A percentile compares a stretch with the other conserved stretches of the same genome.
Evolutionary conservation across 2,797 vertebrate species (phyloP).

Genomic region (Poecilia gillii): DNA sequence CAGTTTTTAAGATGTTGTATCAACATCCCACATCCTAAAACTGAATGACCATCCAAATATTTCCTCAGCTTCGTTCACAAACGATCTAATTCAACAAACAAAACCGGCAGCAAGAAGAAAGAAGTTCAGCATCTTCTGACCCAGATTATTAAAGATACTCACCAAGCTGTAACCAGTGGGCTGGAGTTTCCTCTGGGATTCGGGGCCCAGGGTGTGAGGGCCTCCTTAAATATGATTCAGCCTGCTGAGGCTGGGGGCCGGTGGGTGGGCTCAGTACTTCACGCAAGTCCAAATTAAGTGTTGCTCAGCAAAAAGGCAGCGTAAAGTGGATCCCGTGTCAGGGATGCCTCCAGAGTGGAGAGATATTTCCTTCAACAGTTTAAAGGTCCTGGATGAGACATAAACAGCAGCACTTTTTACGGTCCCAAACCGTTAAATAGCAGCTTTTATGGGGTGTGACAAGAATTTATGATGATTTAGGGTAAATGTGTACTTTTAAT

Average conservation of each 20-base stretch:
- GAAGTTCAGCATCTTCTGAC: conserved; percentile 12
- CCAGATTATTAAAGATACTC: conserved; percentile 59
- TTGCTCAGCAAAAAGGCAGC: conserved; percentile 70
- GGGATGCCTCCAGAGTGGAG: conserved; percentile 64
- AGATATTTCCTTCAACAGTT: conserved; percentile 51
- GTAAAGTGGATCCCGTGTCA: conserved; percentile 70
- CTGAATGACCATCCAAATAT: not conserved
- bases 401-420: conserved; percentile 9
- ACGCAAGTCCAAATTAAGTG: conserved; percentile 85
- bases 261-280: conserved; percentile 74
- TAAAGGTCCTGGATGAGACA: conserved; percentile 19
- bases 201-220: conserved; percentile 56
- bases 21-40: conserved; percentile 20
- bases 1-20: not conserved
- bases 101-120: not conserved
- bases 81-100: not conserved
- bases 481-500: not conserved
- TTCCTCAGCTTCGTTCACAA: not conserved
- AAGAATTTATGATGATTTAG: not conserved
- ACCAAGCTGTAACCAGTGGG: conserved; percentile 80
- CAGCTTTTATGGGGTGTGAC: not conserved
- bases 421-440: not conserved
- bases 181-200: conserved; percentile 83
- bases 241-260: conserved; percentile 31
- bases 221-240: conserved; percentile 80